Conservation (phyloP, 2,797 vertebrate genomes). For the Sardinella longiceps region DNA sequence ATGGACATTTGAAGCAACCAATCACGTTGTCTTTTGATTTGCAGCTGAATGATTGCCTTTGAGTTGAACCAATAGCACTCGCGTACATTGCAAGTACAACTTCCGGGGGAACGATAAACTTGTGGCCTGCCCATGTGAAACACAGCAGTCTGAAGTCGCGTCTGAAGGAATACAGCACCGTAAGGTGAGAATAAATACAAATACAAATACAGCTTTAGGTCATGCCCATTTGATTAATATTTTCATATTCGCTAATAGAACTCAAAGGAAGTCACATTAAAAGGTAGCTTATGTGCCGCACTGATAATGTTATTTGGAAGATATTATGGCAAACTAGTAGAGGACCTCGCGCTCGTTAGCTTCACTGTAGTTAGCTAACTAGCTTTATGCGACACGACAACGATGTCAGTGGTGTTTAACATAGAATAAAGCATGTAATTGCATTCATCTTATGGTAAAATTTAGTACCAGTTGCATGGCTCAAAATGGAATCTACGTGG, state of each 20-base stretch:
- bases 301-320: neutral
- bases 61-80: conserved; percentile 41
- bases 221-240: neutral
- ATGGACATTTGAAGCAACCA: conserved; percentile 38
- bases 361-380: neutral
- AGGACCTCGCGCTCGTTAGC: neutral
- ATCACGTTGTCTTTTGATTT: neutral
- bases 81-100: neutral
- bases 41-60: conserved; percentile 15
- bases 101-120: conserved; percentile 44
- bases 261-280: neutral
- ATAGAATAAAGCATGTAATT: neutral
- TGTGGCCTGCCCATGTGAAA: conserved; percentile 41
- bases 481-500: neutral
- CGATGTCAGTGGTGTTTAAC: neutral
- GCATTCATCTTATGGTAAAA: neutral
- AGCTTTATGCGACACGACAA: neutral
- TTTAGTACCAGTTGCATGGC: neutral
- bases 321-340: neutral
- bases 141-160: conserved; percentile 21
- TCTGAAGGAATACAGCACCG: conserved; percentile 12
- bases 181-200: conserved; percentile 40
- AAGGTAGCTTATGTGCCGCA: neutral
- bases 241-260: neutral
- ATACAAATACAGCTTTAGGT: neutral